Base-by-base conservation (phyloP, 2,888 invertebrate species). In the Mythimna albipuncta region DNA sequence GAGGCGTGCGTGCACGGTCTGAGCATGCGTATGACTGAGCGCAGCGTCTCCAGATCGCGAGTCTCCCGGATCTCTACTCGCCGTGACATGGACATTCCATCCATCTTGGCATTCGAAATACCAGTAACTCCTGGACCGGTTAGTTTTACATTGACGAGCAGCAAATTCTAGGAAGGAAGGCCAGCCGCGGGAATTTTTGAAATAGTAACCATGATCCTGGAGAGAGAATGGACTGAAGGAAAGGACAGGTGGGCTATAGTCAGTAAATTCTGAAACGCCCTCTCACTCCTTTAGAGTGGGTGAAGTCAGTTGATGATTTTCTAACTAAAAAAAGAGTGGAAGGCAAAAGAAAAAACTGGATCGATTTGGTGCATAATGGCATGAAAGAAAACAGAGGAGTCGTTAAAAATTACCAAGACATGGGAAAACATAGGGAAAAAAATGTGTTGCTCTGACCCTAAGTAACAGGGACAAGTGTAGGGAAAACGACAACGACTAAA, bases 1-100 rank as follows among this genome's bases (percentile, higher is more conserved):
- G 95, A 94, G 47, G 83, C 91, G 2, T 95, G 95, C 75, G 77
- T 92, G 52, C 95, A 95, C 69, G 94, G 94, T 0, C 75, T 93
- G 69, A 93, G 90, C 82, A 88, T 93, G 83, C 94, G 95, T 47
- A 90, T 89, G 89, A 93, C 95, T 16, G 96, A 96, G 55, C 92
- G 95, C 67, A 96, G 96, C 83, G 81, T 93, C 58, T 96, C 96
- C 3, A 92, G 85, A 32, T 85, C 85, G 10, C 75, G 85, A 58
- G 86, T 95, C 64, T 96, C 96, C n/a, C 89, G 95, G 38, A 87
- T 94, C 52, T 96, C 96, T 41, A 94, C 93, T 16, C 91, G 93
- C 2, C 91, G 96, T 0, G 96, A 96, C 81, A 95, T 96, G 94
- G 96, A 96, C 83, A 96, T 96, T 74, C 93, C 95, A 2, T 94